Evolutionary conservation across 2,113 vertebrate species (phyloP).

Genomic region (Pycnonotus jocosus): DNA sequence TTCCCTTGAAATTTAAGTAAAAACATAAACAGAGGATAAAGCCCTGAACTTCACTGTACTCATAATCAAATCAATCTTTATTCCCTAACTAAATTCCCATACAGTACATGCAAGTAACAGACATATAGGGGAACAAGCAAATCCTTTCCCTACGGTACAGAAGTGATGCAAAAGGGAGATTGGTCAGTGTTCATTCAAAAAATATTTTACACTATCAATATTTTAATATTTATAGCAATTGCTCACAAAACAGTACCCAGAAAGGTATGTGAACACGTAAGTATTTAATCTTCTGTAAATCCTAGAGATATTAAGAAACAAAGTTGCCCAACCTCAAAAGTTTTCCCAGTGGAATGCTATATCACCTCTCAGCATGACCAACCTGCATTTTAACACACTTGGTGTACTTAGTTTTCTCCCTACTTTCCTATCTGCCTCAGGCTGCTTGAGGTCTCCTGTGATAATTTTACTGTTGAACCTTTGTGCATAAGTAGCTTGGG

Average conservation of each 20-base stretch:
- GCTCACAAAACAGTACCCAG: neutral
- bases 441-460: constrained; percentile 39
- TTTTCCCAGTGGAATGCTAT: constrained; percentile 29
- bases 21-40: neutral
- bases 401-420: constrained; percentile 40
- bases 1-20: neutral
- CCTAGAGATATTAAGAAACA: neutral
- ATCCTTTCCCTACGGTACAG: neutral
- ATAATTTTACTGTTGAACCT: constrained; percentile 58
- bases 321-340: constrained; percentile 14
- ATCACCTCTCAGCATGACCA: constrained; percentile 1
- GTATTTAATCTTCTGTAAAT: neutral
- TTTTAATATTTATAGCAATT: neutral
- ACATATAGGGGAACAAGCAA: neutral
- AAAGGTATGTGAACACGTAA: neutral
- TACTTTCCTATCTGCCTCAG: constrained; percentile 42
- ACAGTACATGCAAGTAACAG: neutral
- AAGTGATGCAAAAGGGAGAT: neutral
- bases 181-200: neutral
- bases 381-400: constrained; percentile 45
- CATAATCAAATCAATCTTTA: neutral
- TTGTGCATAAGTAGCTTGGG: constrained; percentile 40
- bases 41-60: neutral
- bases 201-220: neutral
- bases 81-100: neutral